Evolutionary conservation across 2,888 invertebrate genomes (phyloP).

Genomic region (Eledona agricola): DNA sequence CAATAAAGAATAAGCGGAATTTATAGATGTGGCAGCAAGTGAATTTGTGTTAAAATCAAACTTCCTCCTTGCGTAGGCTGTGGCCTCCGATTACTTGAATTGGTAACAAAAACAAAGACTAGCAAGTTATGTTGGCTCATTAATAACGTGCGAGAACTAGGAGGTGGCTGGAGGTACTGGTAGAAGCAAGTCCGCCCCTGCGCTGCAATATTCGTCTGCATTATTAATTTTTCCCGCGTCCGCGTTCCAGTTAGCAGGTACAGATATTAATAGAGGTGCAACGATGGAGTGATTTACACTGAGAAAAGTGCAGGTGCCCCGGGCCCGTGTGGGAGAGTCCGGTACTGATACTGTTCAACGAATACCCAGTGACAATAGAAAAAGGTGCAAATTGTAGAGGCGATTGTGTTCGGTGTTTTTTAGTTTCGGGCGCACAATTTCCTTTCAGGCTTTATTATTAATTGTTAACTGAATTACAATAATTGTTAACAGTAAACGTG

Average conservation of each 20-base stretch:
- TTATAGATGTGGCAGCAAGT: too few relatives aligned
- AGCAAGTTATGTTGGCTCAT: neutral
- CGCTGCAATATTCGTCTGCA: constrained; percentile 5
- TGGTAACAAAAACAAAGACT: constrained; percentile 1
- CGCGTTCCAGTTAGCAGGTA: constrained; percentile 51
- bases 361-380: constrained; percentile 38
- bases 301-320: constrained; percentile 44
- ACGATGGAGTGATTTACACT: constrained; percentile 48
- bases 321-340: constrained; percentile 49
- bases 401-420: constrained; percentile 35
- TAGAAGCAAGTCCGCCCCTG: constrained; percentile 8
- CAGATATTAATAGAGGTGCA: constrained; percentile 50
- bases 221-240: constrained; percentile 17
- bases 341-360: constrained; percentile 37
- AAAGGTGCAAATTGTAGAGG: constrained; percentile 33
- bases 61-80: too few relatives aligned
- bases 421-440: constrained; percentile 27
- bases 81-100: too few relatives aligned
- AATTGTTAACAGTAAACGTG: constrained; percentile 17
- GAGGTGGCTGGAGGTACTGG: too few relatives aligned
- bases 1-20: too few relatives aligned
- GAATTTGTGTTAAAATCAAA: too few relatives aligned
- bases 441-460: constrained; percentile 13
- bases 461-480: constrained; percentile 17
- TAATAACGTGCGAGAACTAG: too few relatives aligned